phyloP scores from a whole-genome alignment of 2,797 vertebrate species.

The Gambusia yucatana region DNA sequence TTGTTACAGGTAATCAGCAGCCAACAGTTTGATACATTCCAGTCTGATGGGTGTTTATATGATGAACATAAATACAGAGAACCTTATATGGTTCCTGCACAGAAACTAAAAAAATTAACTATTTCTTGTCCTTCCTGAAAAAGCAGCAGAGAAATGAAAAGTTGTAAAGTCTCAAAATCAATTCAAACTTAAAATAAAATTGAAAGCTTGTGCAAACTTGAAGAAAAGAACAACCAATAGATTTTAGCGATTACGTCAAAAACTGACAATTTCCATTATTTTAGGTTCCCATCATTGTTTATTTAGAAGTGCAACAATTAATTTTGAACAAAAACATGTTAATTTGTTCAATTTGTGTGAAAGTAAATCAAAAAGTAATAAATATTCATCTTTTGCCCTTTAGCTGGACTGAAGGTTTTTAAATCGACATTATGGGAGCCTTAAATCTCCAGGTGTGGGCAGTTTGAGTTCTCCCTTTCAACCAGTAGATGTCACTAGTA shows the following conservation, averaged over 20 bases:
- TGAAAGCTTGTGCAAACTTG: not conserved
- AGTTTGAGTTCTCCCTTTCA: constrained; percentile 5
- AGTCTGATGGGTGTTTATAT: constrained; percentile 1
- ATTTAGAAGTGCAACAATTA: not conserved
- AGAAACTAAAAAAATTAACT: not conserved
- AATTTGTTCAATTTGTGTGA: not conserved
- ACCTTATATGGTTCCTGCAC: not conserved
- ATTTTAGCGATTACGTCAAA: not conserved
- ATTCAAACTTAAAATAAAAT: not conserved
- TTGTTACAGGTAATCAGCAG: constrained; percentile 10
- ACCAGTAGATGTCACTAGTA: constrained; percentile 32
- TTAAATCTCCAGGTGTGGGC: not conserved
- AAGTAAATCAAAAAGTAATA: not conserved
- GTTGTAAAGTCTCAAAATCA: not conserved
- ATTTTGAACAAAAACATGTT: not conserved
- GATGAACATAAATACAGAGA: not conserved
- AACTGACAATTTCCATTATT: not conserved
- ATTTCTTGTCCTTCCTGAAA: not conserved
- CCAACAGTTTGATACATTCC: constrained; percentile 26
- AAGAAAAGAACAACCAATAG: not conserved
- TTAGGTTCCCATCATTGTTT: too few species aligned
- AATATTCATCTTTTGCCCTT: not conserved
- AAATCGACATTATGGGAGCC: not conserved
- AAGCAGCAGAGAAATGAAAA: not conserved
- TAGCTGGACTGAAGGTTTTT: not conserved